Evolutionary conservation across 2,888 invertebrate genomes (phyloP), one percentile per base, ranked within the genome.

Genomic region (Proisotoma minuta): DNA sequence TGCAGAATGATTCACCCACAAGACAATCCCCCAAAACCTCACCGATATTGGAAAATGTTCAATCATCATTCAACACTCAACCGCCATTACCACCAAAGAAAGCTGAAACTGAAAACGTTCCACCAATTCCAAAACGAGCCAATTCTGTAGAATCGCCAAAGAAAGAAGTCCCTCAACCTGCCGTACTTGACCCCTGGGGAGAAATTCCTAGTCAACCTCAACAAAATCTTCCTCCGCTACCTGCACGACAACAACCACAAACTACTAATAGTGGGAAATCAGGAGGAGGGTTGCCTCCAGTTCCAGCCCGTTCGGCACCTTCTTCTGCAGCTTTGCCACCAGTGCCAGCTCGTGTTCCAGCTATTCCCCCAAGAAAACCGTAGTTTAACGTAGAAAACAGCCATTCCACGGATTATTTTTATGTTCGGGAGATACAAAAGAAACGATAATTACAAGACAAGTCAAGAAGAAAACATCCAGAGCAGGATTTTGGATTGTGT

Each of bases 281-380:
- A n/a, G n/a, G n/a, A n/a, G n/a, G n/a, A n/a, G n/a, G n/a, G n/a
- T 39, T 73, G 26, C 73, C 73, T 57, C 72, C 72, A 12, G 57
- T 73, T 29, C 73, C 73, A 27, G 65, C 68, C 8, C 40, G 73
- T 40, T 8, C 57, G 28, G 58, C n/a, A 51, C 40, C 63, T 71
- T 80, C 82, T 0, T 82, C 82, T 40, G 83, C 84, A 28, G 80
- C 83, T 2, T 81, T 78, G 61, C 79, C 82, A 66, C 81, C 78
- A 69, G 82, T 79, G 59, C 84, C 78, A 68, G 77, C 62, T 22
- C 78, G 78, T 1, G 63, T 76, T 0, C 66, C 71, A n/a, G 69
- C 72, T 48, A 69, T 64, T 34, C 72, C 68, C 28, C 74, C 70
- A 8, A 67, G 69, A 60, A 70, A 62, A 65, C 8, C 34, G 34